Percentiles rank a stretch among this genome's conserved stretches.
Conservation (phyloP, 2,797 vertebrate genomes). For the Atherinosoma microstoma region DNA sequence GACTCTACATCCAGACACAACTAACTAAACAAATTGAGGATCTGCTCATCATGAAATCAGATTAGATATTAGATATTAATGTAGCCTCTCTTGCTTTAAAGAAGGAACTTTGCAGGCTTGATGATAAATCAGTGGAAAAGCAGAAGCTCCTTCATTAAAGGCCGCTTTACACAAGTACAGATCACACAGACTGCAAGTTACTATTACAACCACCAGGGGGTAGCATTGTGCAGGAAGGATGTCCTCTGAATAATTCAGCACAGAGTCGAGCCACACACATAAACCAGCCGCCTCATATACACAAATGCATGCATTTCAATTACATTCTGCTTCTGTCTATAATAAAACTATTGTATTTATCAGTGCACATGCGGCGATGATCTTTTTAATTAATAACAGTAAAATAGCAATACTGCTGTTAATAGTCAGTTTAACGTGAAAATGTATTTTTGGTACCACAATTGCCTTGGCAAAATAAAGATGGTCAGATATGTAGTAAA, state of each 20-base stretch:
- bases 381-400: background rate
- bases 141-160: background rate
- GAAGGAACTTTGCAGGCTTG: background rate
- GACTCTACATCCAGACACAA: constrained; percentile 3
- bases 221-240: constrained; percentile 45
- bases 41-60: constrained; percentile 6
- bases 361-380: background rate
- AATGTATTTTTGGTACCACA: constrained; percentile 19
- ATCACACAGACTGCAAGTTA: constrained; percentile 31
- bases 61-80: background rate
- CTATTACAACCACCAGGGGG: constrained; percentile 59
- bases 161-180: constrained; percentile 20
- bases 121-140: constrained; percentile 2
- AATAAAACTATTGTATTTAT: background rate
- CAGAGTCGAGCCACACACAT: background rate
- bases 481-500: constrained; percentile 23
- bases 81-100: background rate
- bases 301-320: background rate
- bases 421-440: background rate
- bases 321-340: background rate
- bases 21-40: background rate
- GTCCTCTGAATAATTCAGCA: constrained; percentile 3
- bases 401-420: background rate
- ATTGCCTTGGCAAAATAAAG: constrained; percentile 15
- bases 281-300: background rate